Base-by-base conservation (phyloP, 2,113 vertebrate genomes). In the Hippocampus guttulatus region DNA sequence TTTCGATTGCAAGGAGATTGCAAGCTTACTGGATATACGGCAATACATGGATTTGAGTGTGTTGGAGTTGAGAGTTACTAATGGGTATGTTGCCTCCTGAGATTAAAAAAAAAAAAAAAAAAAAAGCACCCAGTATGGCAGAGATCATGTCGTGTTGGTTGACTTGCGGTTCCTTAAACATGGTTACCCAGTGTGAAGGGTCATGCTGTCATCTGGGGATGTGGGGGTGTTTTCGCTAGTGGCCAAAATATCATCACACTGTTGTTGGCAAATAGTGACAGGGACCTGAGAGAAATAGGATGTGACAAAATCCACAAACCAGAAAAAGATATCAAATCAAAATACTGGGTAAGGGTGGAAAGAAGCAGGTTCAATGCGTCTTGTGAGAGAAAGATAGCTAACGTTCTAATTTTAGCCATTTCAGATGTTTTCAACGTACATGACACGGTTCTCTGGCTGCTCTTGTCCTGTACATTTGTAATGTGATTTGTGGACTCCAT, bases 401-500 rank as follows among this genome's bases (percentile, higher is more conserved):
- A 47, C 55, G 30, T 52, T 73, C 23, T 76, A 69, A 85, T 74
- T 45, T 71, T 54, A 64, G 61, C 60, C 30, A 73, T 76, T 68
- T 73, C 18, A 61, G 40, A 20, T 70, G 47, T 70, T 84, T 79
- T 70, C 65, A 71, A 73, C 58, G n/a, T 30, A 79, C 43, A 27
- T 61, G 58, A 18, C 6, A 60, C 23, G 52, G 20, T 55, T 55
- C 10, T 52, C 20, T 21, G 8, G 8, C 51, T 55, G 52, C 15
- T 30, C n/a, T 15, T 25, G 57, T 30, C 57, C 15, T 60, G 15
- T 10, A 16, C 16, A 61, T 61, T 61, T 33, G 27, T 30, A 14
- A 60, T 30, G 25, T 61, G 27, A 61, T 27, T 33, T 20, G 30
- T 33, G 23, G n/a, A 14, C 49, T 21, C 16, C 55, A 25, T 30